Evolutionary conservation across 2,888 invertebrate species (phyloP), one percentile per base, ranked within the genome.

Genomic region (Actias luna): DNA sequence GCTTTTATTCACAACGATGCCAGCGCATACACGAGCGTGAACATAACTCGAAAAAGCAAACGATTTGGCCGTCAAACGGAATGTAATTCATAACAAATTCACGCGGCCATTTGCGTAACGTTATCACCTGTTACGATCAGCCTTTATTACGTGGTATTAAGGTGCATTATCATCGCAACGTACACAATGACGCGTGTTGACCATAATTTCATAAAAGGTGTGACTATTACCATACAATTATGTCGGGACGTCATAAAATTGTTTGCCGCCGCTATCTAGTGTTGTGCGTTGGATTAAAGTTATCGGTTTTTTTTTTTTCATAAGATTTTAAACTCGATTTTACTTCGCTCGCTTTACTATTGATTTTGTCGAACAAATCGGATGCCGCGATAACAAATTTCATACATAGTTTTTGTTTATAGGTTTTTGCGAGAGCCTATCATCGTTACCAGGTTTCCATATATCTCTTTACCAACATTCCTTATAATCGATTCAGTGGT

Each of bases 171-270:
- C 73, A 69, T 69, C 72, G 69, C 69, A 69, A 65, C 65, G 67
- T 62, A 66, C 58, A 63, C 65, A 64, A 76, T 91, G 89, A 89
- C 90, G 90, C 85, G 69, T 71, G 75, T 70, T 74, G 69, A 63
- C 91, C 89, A 89, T 91, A 88, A 82, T 78, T 78, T 68, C 83
- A 71, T 79, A 84, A 86, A 89, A 83, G 89, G 89, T 69, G 72
- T 27, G 76, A 71, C 72, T 77, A 90, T 91, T 92, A 92, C 85
- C 91, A 92, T 90, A 92, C 92, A 92, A 92, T 91, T 79, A n/a
- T n/a, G 87, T 76, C 61, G 62, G 78, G 67, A 67, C 83, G 81
- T 84, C 82, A 85, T 65, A 64, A 66, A 74, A 70, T 66, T 67
- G 62, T 75, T 67, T 74, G 69, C 69, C 58, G 67, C 63, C 65